Evolutionary conservation across 2,797 vertebrate species (phyloP), one percentile per base, ranked within the genome.

Genomic region (Siniperca scherzeri): DNA sequence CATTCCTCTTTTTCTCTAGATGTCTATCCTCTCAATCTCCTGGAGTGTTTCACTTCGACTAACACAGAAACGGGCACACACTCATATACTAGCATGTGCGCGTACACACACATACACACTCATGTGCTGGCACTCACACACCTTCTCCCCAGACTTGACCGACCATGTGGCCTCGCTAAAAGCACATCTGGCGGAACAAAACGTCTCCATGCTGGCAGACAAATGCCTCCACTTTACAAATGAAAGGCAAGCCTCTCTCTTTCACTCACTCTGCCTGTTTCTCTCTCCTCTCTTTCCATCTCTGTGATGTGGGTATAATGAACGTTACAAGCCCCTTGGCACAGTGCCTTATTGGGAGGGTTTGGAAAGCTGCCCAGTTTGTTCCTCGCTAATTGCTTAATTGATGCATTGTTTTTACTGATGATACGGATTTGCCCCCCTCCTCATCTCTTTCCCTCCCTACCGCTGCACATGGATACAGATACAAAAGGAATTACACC

Each of bases 331-430:
- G 95, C 95, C 95, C 94, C 94, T 96, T 96, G 96, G 95, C 96
- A 96, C 94, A 88, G 94, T 94, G 95, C 95, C 96, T 95, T 94
- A 93, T 95, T 91, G 94, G 92, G 93, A 92, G 93, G 94, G 93
- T 94, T 96, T 96, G 96, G 96, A 96, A 94, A 88, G 94, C 92
- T 95, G 96, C 96, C 96, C 96, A 96, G 96, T 96, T 96, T 96
- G 95, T 96, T 96, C 95, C 88, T 85, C 83, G 88, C 95, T 96
- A 96, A 96, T 96, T 96, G 95, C 94, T 96, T 96, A 96, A 96
- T 96, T 96, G 96, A 96, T 96, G 96, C 95, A 96, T 96, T 96
- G 96, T 96, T 96, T 95, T 95, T 94, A 94, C 94, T 89, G 92
- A 94, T 93, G 94, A 95, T 96, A 96, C 91, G 91, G 94, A 95